Base-by-base conservation (phyloP, 1,140 invertebrate genomes). In the Leptopilina boulardi region DNA sequence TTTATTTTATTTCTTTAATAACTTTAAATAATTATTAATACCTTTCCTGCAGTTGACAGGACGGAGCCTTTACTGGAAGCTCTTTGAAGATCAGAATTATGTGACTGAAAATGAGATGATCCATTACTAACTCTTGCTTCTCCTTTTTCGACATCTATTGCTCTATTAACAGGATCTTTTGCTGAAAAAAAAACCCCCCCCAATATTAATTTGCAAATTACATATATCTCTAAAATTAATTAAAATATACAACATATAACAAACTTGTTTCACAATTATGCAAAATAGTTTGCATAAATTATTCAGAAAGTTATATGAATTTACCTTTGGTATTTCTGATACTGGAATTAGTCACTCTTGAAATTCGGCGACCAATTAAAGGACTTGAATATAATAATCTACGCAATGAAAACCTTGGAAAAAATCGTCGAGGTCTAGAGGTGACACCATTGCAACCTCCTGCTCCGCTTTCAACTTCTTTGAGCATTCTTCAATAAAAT, bases 381-480 rank as follows among this genome's bases (percentile, higher is more conserved):
- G 92, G 92, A 81, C 91, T 92, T 6, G 92, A 89, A 75, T 92
- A 92, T 4, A 92, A 85, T 4, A 93, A 83, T 79, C 91, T 84
- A 15, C 92, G 84, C 9, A 93, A 82, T 8, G 92, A 92, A 84
- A 93, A 92, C 70, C 91, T 85, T 54, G 91, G 88, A 79, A 91
- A 87, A 41, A 89, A 70, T 82, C 89, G 82, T 34, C 88, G 83
- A 71, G 87, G 84, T 79, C 89, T 87, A 4, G 87, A 74, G 77
- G 82, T 82, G 70, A 79, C 84, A 41, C 81, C 82, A 51, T 86
- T 89, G 77, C 89, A 90, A 71, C 86, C 84, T 78, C 83, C 84
- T 54, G 84, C 73, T 51, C 77, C 85, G 77, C 76, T 86, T 76
- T 91, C 89, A 41, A 76, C 84, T 86, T 91, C 89, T 81, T 91